Percentiles rank a stretch among this genome's conserved stretches.
Conservation (phyloP, 2,888 invertebrate species). For the Megalurothrips usitatus region DNA sequence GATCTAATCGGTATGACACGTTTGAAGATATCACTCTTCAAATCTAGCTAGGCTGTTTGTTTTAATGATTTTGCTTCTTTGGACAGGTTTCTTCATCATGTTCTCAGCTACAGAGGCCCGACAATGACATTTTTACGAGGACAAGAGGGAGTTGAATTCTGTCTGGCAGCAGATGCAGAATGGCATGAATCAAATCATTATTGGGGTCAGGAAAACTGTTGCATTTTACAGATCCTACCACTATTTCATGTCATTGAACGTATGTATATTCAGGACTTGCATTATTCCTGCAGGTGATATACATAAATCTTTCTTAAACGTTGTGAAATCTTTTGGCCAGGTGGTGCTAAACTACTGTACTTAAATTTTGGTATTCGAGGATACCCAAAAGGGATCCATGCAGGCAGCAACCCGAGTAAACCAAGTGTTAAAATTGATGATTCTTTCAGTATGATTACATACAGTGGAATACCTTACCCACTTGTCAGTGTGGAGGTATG, state of each 20-base stretch:
- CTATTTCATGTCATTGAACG: constrained; percentile 50
- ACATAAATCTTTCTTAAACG: neutral
- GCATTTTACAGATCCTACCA: constrained; percentile 53
- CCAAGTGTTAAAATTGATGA: constrained; percentile 69
- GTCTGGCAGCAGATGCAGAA: constrained; percentile 70
- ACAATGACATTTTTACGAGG: constrained; percentile 53
- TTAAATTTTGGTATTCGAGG: constrained; percentile 79
- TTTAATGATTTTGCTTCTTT: constrained; percentile 11
- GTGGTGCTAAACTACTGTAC: constrained; percentile 70
- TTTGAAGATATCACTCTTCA: neutral
- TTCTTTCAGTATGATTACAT: constrained; percentile 58
- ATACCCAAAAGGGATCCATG: constrained; percentile 76
- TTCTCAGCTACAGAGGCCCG: constrained; percentile 66
- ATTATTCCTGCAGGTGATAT: neutral
- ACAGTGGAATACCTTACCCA: constrained; percentile 48
- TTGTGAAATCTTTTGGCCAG: constrained; percentile 41
- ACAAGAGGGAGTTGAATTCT: constrained; percentile 62
- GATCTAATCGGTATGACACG: constrained; percentile 61
- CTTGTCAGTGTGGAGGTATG: constrained; percentile 61
- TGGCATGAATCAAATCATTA: constrained; percentile 83
- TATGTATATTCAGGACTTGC: constrained; percentile 40
- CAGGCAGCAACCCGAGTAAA: constrained; percentile 73
- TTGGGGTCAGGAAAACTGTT: constrained; percentile 76
- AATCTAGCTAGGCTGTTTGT: neutral
- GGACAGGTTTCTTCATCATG: constrained; percentile 72